These are phyloP conservation scores for Lepus timidus DNA, from an alignment of 2,113 vertebrate species.

Conservation along the genomic window DNA sequence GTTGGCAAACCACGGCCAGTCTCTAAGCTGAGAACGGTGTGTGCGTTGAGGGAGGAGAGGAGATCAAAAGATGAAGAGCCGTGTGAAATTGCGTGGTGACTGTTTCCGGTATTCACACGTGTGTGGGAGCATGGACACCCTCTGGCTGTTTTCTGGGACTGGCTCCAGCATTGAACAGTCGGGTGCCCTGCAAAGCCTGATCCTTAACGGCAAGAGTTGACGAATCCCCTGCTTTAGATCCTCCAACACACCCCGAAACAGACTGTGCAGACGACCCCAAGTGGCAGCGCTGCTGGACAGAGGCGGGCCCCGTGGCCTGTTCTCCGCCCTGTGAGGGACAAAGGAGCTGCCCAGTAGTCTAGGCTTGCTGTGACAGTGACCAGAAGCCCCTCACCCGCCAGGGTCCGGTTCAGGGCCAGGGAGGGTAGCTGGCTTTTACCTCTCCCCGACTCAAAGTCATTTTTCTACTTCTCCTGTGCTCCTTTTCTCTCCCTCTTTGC, in stretches of 20 bases:
- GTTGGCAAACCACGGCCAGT: fast-evolving
- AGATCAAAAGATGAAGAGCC: not conserved
- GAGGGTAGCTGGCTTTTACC: not conserved
- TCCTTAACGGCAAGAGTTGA: not conserved
- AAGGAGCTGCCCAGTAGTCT: not conserved
- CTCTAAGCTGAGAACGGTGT: not conserved
- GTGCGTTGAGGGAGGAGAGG: fast-evolving
- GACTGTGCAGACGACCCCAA: not conserved
- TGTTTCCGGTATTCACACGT: not conserved
- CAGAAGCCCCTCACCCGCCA: not conserved
- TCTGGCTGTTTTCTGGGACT: not conserved
- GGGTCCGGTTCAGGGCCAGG: not conserved
- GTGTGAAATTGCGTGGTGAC: not conserved
- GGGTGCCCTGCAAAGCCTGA: not conserved
- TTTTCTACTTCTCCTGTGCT: not conserved
- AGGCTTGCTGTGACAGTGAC: not conserved
- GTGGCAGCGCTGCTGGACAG: not conserved
- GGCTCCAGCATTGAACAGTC: not conserved
- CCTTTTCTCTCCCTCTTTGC: not conserved
- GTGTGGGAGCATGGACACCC: not conserved
- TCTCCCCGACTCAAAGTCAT: not conserved
- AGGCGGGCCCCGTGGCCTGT: not conserved
- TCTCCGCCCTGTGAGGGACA: not conserved
- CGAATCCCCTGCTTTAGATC: not conserved
- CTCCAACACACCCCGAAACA: not conserved